Evolutionary conservation across 37 sponge, comb jelly and placozoan species (phyloP).

Genomic region (Eunapius fragilis): DNA sequence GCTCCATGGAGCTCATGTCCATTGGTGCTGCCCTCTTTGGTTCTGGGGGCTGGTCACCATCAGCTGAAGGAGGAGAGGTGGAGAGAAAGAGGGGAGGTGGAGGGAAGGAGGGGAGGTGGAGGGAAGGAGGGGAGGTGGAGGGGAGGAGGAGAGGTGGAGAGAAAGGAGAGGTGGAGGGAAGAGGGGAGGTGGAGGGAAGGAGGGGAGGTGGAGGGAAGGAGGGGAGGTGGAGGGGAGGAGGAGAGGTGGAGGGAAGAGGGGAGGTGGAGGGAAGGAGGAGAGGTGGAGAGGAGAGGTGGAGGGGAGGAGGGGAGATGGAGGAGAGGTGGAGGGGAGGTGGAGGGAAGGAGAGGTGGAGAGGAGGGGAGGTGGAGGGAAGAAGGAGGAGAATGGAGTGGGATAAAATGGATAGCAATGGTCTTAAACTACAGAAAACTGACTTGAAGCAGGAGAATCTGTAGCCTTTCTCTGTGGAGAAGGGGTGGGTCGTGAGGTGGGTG

Average conservation of each 20-base stretch:
- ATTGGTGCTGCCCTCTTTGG: background rate
- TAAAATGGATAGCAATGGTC: background rate
- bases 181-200: background rate
- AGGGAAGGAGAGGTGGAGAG: background rate
- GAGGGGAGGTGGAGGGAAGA: background rate
- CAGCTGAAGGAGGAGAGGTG: background rate
- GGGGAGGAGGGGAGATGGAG: background rate
- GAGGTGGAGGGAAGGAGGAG: background rate
- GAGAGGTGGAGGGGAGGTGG: background rate
- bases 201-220: background rate
- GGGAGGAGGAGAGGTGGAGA: background rate
- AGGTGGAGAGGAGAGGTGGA: background rate
- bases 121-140: background rate
- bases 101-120: background rate
- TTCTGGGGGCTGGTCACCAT: background rate
- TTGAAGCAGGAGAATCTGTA: constrained; percentile 4
- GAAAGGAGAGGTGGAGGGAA: background rate
- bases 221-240: background rate
- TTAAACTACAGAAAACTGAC: background rate
- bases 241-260: background rate
- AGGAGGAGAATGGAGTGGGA: background rate
- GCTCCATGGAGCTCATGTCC: background rate
- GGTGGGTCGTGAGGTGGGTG: background rate
- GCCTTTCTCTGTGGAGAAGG: background rate
- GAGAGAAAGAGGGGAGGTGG: background rate